Conservation (phyloP, 1,140 invertebrate species). For the Rhopalosiphum maidis region DNA sequence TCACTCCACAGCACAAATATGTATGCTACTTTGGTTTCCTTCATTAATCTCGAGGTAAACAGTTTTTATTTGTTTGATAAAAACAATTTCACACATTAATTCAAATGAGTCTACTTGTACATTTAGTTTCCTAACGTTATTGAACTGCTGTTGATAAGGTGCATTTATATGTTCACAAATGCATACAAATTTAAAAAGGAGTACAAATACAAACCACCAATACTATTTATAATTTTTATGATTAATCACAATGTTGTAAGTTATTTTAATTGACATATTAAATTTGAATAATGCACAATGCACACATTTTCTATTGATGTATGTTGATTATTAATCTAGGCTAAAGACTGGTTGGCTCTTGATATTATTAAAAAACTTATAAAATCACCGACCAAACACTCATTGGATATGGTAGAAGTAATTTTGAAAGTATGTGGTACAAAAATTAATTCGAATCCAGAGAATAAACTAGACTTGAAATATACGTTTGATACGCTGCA, state of each 20-base stretch:
- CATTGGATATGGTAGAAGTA: not conserved
- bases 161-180: not conserved
- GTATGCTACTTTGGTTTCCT: not conserved
- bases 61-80: not conserved
- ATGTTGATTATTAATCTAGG: not conserved
- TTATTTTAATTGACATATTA: not conserved
- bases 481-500: not conserved
- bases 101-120: not conserved
- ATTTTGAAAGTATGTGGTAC: not conserved
- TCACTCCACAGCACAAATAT: not conserved
- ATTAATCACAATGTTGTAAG: not conserved
- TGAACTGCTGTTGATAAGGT: not conserved
- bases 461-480: not conserved
- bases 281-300: not conserved
- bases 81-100: not conserved
- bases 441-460: not conserved
- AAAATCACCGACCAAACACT: not conserved
- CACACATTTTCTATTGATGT: not conserved
- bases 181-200: not conserved
- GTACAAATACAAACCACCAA: too few species aligned
- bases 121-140: not conserved
- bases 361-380: not conserved
- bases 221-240: not conserved
- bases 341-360: not conserved
- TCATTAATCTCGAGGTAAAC: not conserved